Conservation (phyloP, 2,888 invertebrate species). For the Cryptocephalus moraei region DNA sequence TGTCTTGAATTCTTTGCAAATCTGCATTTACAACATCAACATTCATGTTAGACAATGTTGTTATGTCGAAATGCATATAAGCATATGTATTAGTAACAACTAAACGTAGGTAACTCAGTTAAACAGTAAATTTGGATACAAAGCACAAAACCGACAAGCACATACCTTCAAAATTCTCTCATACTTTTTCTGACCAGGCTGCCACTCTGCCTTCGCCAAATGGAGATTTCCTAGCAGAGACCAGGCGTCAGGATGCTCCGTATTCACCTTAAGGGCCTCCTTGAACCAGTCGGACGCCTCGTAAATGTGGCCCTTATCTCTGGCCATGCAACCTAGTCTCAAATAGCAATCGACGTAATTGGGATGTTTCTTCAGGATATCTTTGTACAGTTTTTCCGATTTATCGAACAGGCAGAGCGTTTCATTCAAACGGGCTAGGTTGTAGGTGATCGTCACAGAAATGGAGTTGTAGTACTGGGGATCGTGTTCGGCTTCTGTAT, state of each 20-base stretch:
- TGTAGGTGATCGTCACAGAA: slow-evolving; percentile 93
- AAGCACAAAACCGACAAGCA: too few relatives aligned
- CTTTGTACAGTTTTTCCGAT: slow-evolving; percentile 94
- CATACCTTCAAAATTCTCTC: slow-evolving; percentile 79
- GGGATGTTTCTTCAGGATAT: slow-evolving; percentile 93
- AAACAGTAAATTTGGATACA: too few relatives aligned
- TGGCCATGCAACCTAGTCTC: slow-evolving; percentile 91
- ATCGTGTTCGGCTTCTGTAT: slow-evolving; percentile 73
- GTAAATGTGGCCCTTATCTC: slow-evolving; percentile 98
- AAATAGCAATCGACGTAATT: slow-evolving; percentile 94
- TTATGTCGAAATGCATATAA: too few relatives aligned
- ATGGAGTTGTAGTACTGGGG: slow-evolving; percentile 93
- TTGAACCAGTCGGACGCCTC: slow-evolving; percentile 99
- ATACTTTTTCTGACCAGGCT: slow-evolving; percentile 97
- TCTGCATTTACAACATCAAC: too few relatives aligned
- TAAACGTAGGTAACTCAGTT: too few relatives aligned
- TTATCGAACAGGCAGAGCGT: slow-evolving; percentile 85
- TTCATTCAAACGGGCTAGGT: slow-evolving; percentile 88
- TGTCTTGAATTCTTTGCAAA: too few relatives aligned
- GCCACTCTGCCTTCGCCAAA: slow-evolving; percentile 94
- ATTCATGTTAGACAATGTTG: too few relatives aligned
- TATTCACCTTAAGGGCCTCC: slow-evolving; percentile 90
- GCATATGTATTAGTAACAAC: too few relatives aligned
- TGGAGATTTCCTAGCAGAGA: slow-evolving; percentile 95
- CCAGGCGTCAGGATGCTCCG: slow-evolving; percentile 97